A percentile compares a stretch with the other conserved stretches of the same genome.
Conservation (phyloP, 2,113 vertebrate genomes). For the Daphoenositta chrysoptera region DNA sequence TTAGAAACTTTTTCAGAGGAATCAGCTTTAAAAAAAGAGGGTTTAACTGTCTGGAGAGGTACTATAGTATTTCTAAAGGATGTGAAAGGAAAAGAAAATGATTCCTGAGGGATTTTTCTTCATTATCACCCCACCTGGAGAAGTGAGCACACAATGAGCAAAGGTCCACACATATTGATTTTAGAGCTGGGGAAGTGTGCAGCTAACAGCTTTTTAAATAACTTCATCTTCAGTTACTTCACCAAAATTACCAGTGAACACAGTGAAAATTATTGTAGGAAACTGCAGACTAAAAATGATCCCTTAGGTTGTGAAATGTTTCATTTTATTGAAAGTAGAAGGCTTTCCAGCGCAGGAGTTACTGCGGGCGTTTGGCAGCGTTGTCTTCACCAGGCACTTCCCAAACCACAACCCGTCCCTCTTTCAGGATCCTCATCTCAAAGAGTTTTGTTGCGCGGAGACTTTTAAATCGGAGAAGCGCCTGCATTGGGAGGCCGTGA, state of each 20-base stretch:
- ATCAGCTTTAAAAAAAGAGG: background rate
- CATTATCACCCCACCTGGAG: constrained; percentile 1
- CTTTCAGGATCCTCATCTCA: background rate
- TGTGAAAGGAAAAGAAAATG: constrained; percentile 22
- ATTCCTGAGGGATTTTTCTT: constrained; percentile 39
- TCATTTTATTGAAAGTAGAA: constrained; percentile 4
- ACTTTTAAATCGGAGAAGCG: background rate
- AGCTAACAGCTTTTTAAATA: constrained; percentile 44
- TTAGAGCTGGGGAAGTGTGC: background rate
- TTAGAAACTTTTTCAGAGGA: background rate
- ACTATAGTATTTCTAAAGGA: background rate
- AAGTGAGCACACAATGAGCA: background rate
- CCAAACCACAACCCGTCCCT: background rate
- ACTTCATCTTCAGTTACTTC: constrained; percentile 56
- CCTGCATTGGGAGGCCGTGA: background rate
- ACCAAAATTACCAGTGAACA: constrained; percentile 48
- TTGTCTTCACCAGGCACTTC: background rate
- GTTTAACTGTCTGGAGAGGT: constrained; percentile 12
- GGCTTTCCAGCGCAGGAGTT: background rate
- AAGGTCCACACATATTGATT: constrained; percentile 10
- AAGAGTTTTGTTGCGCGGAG: background rate
- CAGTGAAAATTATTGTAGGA: constrained; percentile 31
- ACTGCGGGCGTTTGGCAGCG: background rate
- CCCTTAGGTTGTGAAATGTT: constrained; percentile 12
- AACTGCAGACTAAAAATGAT: constrained; percentile 36